Evolutionary conservation across 2,797 vertebrate species (phyloP), one percentile per base, ranked within the genome.

Genomic region (Xenopus petersii): DNA sequence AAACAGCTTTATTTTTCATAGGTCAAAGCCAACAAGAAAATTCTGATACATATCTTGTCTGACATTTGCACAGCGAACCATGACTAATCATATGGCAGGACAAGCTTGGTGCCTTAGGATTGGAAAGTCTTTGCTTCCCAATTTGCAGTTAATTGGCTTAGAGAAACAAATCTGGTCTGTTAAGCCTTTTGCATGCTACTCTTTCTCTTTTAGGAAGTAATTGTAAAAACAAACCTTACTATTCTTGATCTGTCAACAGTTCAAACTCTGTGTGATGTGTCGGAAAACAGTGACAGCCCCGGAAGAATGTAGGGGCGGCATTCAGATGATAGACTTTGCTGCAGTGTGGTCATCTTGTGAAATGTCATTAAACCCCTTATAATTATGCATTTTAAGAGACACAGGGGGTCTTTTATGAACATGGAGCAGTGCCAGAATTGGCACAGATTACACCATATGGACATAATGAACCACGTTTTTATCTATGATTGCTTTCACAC

Each of bases 31-130:
- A 73, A 74, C 71, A 74, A 74, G 71, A 79, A 70, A 74, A 74
- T 69, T 74, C 76, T 79, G 76, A 79, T 74, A 79, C 76, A 79
- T 79, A 79, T 79, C 76, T 79, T 79, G 76, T 79, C 76, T 79
- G 76, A 79, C 76, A 79, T 79, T 70, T 74, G 76, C 67, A 67
- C 76, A 15, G 67, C 72, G 76, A 79, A 79, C 76, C 71, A 70
- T 62, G 30, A 79, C 76, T 79, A 79, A 79, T 79, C 71, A 79
- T 70, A 74, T 70, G 55, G 67, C 71, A 74, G 71, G 71, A 74
- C 71, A 74, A 70, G 76, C 76, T 66, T 65, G 71, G 76, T 48
- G 71, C 76, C 69, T 54, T 64, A 65, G 76, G 67, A 79, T 69
- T 79, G 71, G 69, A 74, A 79, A 79, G 76, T 70, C 69, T 74